Evolutionary conservation across 2,888 invertebrate species (phyloP), one percentile per base, ranked within the genome.

Genomic region (Phyllotreta striolata): DNA sequence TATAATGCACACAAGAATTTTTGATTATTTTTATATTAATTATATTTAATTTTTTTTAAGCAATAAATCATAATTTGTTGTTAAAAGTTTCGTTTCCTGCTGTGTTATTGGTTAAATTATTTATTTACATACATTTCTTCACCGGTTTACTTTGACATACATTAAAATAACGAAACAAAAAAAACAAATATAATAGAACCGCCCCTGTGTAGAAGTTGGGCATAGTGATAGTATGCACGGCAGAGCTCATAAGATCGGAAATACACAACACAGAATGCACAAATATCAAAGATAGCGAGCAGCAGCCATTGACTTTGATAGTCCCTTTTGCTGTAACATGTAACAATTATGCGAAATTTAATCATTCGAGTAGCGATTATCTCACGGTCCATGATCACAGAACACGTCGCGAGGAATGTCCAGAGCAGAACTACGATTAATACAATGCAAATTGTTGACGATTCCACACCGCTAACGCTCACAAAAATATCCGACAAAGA

Each of bases 271-370:
- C 69, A 74, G 71, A 75, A 70, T 74, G 73, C 66, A 72, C 72
- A 75, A 71, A 75, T 77, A 77, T 76, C 77, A 77, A 77, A 77
- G 77, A 77, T 77, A 71, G 66, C 71, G 73, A 70, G 69, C 74
- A 60, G 52, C 44, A 60, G 38, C 52, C 60, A 74, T 77, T 75
- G 76, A 76, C 76, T 77, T 77, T 78, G 78, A 76, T 76, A 76
- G 76, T 73, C 65, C 65, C 61, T 58, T 65, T 60, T 60, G 47
- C 72, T 72, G 75, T 68, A 76, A 76, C 76, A 79, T 78, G 80
- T 79, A 78, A 81, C 81, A 81, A 81, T 82, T 82, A 82, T 81
- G 81, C 80, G 81, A 81, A 82, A 81, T 82, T 81, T 82, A 82
- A 82, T 82, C 81, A 82, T 80, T 82, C 77, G 81, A 79, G 78